These are phyloP conservation scores for Malurus cyaneus DNA, from an alignment of 2,113 vertebrate species.

Conservation along the genomic window DNA sequence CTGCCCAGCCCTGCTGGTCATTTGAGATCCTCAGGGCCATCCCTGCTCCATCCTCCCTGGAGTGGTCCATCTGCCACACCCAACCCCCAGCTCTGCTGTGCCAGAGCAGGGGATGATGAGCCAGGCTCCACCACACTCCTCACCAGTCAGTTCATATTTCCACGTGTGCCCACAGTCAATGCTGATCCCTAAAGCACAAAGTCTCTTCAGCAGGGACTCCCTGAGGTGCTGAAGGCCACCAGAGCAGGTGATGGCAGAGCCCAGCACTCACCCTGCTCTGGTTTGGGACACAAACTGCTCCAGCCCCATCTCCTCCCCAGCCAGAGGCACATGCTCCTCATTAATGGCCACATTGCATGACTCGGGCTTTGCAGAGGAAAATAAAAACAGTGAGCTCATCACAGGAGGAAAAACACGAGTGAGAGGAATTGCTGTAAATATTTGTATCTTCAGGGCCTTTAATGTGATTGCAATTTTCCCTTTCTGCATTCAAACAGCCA, in stretches of 20 bases:
- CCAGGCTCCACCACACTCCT: background rate
- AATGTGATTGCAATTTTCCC: background rate
- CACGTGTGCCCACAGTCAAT: fast-evolving
- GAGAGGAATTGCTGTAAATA: conserved; percentile 47
- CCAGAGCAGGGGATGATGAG: background rate
- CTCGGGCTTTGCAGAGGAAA: background rate
- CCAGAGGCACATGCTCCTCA: conserved; percentile 46
- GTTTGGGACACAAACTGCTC: background rate
- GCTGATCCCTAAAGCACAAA: background rate
- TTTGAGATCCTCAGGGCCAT: background rate
- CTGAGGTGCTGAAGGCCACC: background rate
- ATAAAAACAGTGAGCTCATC: conserved; percentile 57
- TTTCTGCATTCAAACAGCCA: background rate
- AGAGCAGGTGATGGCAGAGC: background rate
- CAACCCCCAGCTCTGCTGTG: background rate
- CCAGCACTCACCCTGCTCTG: background rate
- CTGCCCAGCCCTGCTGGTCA: background rate
- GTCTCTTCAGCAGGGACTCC: background rate
- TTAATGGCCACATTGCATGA: conserved; percentile 53
- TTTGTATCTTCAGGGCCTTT: conserved; percentile 25
- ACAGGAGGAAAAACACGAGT: conserved; percentile 13
- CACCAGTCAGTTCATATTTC: background rate
- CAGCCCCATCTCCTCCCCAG: background rate
- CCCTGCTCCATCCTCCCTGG: fast-evolving
- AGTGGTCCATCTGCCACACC: background rate